These are phyloP conservation scores for Eremobia ochroleuca DNA, from an alignment of 2,888 invertebrate genomes.

Conservation along the genomic window DNA sequence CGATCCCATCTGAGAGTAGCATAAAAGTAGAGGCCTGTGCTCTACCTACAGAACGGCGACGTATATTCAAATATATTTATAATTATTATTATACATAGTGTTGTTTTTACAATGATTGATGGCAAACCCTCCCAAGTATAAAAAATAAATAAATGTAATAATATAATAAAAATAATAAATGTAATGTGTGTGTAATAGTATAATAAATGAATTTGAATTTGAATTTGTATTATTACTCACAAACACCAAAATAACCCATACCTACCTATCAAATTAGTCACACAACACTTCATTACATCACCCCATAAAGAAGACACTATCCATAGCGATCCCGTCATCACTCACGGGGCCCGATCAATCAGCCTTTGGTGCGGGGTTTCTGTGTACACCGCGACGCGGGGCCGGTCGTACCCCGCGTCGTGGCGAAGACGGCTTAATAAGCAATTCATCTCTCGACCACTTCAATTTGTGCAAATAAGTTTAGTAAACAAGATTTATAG, in stretches of 20 bases:
- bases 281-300: conserved; percentile 42
- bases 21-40: not conserved
- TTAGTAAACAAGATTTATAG: conserved; percentile 55
- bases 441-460: conserved; percentile 62
- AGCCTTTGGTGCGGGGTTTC: conserved; percentile 42
- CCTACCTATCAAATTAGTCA: conserved; percentile 39
- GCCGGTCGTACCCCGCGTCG: conserved; percentile 17
- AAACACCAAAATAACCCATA: conserved; percentile 10
- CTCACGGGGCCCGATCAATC: conserved; percentile 61
- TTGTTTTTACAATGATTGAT: not conserved
- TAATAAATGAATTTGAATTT: no score
- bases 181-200: no score
- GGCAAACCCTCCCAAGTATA: not conserved
- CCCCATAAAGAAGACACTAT: conserved; percentile 38
- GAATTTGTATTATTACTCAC: no score
- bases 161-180: no score
- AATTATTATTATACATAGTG: not conserved
- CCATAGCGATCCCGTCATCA: conserved; percentile 42
- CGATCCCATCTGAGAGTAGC: not conserved
- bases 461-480: conserved; percentile 62
- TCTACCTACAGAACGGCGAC: not conserved
- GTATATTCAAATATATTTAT: no score
- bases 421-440: conserved; percentile 56
- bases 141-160: no score
- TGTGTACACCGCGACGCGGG: conserved; percentile 32